A percentile compares a stretch with the other conserved stretches of the same genome.
phyloP scores from a whole-genome alignment of 2,888 invertebrate genomes.

The Alviniconcha strummeri region DNA sequence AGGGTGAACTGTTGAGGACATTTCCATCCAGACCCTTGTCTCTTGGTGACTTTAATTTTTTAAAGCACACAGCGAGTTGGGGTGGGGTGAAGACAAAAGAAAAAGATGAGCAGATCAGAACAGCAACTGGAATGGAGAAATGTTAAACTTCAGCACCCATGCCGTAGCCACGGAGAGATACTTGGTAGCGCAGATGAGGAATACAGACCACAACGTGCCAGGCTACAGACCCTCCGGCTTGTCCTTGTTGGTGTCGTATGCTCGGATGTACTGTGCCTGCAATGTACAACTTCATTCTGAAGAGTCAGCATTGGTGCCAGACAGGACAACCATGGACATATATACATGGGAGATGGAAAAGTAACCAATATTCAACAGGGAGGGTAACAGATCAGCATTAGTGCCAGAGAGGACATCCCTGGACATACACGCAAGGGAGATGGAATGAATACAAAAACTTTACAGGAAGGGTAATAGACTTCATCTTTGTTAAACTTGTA shows the following conservation, averaged over 20 bases:
- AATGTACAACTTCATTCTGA: constrained; percentile 37
- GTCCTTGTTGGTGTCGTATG: constrained; percentile 89
- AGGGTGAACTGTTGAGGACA: not conserved
- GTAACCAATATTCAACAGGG: too few relatives aligned
- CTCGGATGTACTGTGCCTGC: constrained; percentile 95
- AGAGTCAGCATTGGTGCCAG: not conserved
- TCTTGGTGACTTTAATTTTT: not conserved
- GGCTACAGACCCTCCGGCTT: constrained; percentile 71
- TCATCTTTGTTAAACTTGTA: too few relatives aligned
- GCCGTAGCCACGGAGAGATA: not conserved
- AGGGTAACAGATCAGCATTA: too few relatives aligned
- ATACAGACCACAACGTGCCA: not conserved
- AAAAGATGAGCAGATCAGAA: not conserved
- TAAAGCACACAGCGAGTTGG: not conserved
- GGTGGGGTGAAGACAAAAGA: not conserved
- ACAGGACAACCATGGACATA: not conserved
- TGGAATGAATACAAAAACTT: too few relatives aligned
- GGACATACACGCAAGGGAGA: too few relatives aligned
- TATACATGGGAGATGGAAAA: too few relatives aligned
- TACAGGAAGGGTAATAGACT: too few relatives aligned
- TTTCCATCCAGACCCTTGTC: not conserved
- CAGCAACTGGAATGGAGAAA: too few relatives aligned
- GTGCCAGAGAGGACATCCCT: too few relatives aligned
- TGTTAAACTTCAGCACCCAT: not conserved
- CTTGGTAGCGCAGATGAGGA: not conserved